These are phyloP conservation scores for Sarcophaga caerulescens DNA, from an alignment of 2,888 invertebrate species.

Conservation along the genomic window DNA sequence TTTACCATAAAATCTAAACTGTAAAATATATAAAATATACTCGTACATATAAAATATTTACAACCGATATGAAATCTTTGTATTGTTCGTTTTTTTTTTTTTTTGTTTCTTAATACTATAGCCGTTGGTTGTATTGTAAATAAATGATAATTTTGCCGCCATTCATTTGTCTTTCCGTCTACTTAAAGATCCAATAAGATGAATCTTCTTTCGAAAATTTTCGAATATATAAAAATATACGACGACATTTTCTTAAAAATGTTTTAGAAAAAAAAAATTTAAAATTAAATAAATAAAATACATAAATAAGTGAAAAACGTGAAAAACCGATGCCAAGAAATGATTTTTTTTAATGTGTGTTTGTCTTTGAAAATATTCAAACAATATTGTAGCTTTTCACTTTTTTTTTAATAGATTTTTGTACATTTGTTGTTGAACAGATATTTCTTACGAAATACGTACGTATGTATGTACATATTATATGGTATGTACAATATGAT, in stretches of 20 bases:
- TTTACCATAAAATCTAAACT: no score
- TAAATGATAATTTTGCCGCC: no score
- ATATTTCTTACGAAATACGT: slow-evolving; percentile 39
- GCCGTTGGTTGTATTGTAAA: background rate
- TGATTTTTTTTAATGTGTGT: background rate
- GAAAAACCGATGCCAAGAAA: slow-evolving; percentile 36
- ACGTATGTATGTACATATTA: background rate
- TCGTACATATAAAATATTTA: slow-evolving; percentile 24
- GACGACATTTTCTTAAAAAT: background rate
- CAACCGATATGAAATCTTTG: slow-evolving; percentile 35
- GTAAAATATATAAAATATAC: background rate
- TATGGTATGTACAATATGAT: background rate
- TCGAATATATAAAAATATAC: background rate
- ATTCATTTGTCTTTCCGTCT: background rate
- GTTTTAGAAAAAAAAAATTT: background rate
- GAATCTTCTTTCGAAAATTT: slow-evolving; percentile 2
- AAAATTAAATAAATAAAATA: slow-evolving; percentile 6
- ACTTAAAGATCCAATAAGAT: slow-evolving; percentile 1
- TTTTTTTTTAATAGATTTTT: background rate
- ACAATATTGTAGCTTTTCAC: background rate
- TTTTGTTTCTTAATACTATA: background rate
- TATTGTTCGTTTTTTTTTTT: background rate
- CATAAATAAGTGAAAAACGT: slow-evolving; percentile 33
- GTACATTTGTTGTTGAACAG: slow-evolving; percentile 17
- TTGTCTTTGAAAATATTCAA: slow-evolving; percentile 36